Evolutionary conservation across 2,797 vertebrate species (phyloP).

Genomic region (Macrochelys suwanniensis): DNA sequence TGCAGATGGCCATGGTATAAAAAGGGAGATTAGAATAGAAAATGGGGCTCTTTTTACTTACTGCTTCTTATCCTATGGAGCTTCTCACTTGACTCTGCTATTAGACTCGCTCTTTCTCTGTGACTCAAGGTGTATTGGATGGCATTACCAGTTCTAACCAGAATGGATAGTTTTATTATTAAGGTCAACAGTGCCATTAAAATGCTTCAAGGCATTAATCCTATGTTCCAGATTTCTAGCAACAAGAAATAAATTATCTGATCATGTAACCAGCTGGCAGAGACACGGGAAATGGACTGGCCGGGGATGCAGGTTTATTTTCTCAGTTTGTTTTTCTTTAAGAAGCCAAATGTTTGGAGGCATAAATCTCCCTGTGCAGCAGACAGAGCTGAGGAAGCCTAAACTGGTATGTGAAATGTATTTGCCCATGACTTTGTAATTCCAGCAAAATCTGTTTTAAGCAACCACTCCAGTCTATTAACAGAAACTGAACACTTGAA

Average conservation of each 20-base stretch:
- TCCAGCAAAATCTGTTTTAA: not conserved
- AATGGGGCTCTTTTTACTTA: not conserved
- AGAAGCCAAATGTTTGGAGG: slow-evolving; percentile 3
- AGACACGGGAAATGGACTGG: not conserved
- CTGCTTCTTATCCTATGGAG: not conserved
- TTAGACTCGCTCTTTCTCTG: not conserved
- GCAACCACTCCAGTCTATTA: not conserved
- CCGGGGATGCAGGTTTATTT: slow-evolving; percentile 26
- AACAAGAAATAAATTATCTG: slow-evolving; percentile 67
- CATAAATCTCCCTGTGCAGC: slow-evolving; percentile 2
- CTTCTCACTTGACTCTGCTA: not conserved
- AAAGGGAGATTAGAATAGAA: not conserved
- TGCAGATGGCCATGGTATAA: not conserved
- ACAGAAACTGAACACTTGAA: not conserved
- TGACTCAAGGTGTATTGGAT: not conserved
- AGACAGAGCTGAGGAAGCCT: not conserved
- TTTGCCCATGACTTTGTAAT: not conserved
- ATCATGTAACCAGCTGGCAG: slow-evolving; percentile 18
- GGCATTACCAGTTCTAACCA: not conserved
- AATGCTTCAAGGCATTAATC: slow-evolving; percentile 55
- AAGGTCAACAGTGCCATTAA: slow-evolving; percentile 60
- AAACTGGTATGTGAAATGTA: not conserved
- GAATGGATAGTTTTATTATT: slow-evolving; percentile 62
- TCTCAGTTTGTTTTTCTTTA: not conserved
- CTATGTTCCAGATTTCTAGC: slow-evolving; percentile 46